phyloP scores from a whole-genome alignment of 2,113 vertebrate genomes.

The Mirounga angustirostris region DNA sequence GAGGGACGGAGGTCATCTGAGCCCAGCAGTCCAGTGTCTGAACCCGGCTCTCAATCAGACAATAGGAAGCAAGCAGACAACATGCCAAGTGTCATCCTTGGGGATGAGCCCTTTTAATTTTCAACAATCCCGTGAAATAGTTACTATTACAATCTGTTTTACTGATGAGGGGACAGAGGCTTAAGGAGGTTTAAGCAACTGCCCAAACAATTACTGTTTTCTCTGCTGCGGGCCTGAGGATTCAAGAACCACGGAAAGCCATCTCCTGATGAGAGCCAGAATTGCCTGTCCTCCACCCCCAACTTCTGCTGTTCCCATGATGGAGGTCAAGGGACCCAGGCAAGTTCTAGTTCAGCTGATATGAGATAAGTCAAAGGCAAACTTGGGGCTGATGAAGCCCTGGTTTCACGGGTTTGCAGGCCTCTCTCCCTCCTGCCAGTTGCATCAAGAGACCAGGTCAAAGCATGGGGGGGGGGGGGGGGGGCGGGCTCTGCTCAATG shows the following conservation, averaged over 20 bases:
- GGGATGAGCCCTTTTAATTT: neutral
- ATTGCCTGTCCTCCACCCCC: no score
- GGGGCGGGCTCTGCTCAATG: rapidly evolving
- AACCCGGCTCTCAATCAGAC: neutral
- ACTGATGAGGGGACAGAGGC: neutral
- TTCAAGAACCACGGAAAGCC: neutral
- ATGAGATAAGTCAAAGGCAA: neutral
- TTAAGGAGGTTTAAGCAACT: neutral
- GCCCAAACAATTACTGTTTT: neutral
- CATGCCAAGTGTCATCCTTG: neutral
- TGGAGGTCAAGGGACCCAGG: neutral
- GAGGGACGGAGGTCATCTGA: neutral
- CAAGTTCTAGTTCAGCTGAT: neutral
- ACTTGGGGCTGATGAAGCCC: neutral
- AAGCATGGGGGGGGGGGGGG: neutral
- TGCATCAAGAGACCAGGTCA: neutral
- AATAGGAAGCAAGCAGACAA: neutral
- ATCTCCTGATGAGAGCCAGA: neutral
- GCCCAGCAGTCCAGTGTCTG: neutral
- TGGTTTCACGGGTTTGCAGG: neutral
- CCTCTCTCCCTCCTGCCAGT: neutral
- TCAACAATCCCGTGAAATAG: neutral
- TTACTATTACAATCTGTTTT: neutral
- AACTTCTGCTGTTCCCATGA: neutral
- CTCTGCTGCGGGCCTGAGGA: neutral